Evolutionary conservation across 1,140 invertebrate genomes (phyloP).

Genomic region (Drosophila melanica): DNA sequence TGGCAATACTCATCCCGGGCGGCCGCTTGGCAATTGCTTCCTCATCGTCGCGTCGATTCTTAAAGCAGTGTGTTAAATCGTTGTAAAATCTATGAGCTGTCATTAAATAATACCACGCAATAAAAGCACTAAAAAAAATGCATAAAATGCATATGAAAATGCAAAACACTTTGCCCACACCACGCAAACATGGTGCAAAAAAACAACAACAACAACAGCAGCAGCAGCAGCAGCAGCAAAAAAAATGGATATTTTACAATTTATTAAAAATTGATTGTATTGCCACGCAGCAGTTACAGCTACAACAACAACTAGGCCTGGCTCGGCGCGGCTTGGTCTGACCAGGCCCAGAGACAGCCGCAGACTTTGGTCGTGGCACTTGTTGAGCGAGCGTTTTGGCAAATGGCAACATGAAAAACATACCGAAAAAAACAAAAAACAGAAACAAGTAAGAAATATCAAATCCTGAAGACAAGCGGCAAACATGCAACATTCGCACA

Average conservation of each 20-base stretch:
- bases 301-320: conserved; percentile 40
- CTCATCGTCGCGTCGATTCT: conserved; percentile 18
- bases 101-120: conserved; percentile 72
- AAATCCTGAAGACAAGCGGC: conserved; percentile 49
- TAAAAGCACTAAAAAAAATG: conserved; percentile 45
- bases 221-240: conserved; percentile 9
- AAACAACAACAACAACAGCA: conserved; percentile 33
- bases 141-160: conserved; percentile 27
- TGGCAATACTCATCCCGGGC: conserved; percentile 7
- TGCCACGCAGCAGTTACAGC: conserved; percentile 64
- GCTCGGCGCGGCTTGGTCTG: conserved; percentile 27
- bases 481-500: conserved; percentile 57
- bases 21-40: conserved; percentile 31
- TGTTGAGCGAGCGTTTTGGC: conserved; percentile 61
- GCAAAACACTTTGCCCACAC: conserved; percentile 28
- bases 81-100: conserved; percentile 56
- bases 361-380: conserved; percentile 47
- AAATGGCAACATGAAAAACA: conserved; percentile 61
- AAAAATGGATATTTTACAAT: conserved; percentile 64
- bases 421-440: conserved; percentile 30
- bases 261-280: conserved; percentile 82
- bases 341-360: conserved; percentile 19
- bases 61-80: conserved; percentile 41
- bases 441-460: conserved; percentile 15
- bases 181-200: conserved; percentile 25